Evolutionary conservation across 2,113 vertebrate genomes (phyloP).

Genomic region (Brachyistius frenatus): DNA sequence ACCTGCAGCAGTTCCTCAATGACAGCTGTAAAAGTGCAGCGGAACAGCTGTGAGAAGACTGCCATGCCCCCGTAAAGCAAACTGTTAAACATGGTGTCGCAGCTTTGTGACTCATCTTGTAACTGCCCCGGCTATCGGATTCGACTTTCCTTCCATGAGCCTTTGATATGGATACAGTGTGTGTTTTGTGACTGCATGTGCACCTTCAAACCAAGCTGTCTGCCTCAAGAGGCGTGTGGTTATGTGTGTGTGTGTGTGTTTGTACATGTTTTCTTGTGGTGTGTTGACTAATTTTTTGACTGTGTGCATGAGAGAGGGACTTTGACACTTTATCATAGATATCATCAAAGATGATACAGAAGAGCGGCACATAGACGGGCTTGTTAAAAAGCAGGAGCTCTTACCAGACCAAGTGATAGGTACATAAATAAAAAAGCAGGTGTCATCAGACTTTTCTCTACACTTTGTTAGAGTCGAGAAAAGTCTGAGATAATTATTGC

Average conservation of each 20-base stretch:
- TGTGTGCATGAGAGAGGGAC: too few species aligned
- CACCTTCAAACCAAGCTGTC: constrained; percentile 25
- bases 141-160: constrained; percentile 44
- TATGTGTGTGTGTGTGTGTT: background rate
- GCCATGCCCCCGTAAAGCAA: constrained; percentile 59
- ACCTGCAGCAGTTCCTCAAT: constrained; percentile 83
- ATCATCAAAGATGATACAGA: constrained; percentile 21
- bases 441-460: background rate
- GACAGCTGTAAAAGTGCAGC: constrained; percentile 76
- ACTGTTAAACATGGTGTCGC: constrained; percentile 59
- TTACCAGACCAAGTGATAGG: constrained; percentile 5
- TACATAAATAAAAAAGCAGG: background rate
- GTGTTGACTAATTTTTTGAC: too few species aligned
- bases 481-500: background rate
- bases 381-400: constrained; percentile 1
- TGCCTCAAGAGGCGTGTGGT: background rate
- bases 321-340: background rate
- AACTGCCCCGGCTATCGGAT: constrained; percentile 53
- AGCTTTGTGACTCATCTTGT: constrained; percentile 62
- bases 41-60: constrained; percentile 71
- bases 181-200: background rate
- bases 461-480: background rate
- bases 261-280: too few species aligned
- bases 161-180: constrained; percentile 4
- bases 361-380: background rate